phyloP scores from a whole-genome alignment of 2,888 invertebrate genomes.

The Pristionchus exspectatus region DNA sequence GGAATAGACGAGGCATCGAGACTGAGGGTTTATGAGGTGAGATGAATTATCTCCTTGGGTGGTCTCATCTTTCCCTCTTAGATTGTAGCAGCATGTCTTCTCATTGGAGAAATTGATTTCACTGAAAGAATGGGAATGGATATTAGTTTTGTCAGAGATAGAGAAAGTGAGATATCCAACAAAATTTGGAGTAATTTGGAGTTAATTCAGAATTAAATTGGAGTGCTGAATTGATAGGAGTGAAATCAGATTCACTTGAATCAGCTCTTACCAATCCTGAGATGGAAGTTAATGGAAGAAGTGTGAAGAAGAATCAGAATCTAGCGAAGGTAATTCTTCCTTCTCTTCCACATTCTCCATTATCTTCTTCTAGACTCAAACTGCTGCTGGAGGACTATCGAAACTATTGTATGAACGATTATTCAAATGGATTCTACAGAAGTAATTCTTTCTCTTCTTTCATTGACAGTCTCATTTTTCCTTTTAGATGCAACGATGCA shows the following conservation, averaged over 20 bases:
- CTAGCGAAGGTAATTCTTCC: slow-evolving; percentile 79
- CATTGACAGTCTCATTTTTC: neutral
- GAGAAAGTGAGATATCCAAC: slow-evolving; percentile 61
- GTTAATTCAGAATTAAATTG: slow-evolving; percentile 68
- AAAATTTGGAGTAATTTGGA: neutral
- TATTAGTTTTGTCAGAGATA: slow-evolving; percentile 72
- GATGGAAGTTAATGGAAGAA: slow-evolving; percentile 81
- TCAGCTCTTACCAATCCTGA: slow-evolving; percentile 81
- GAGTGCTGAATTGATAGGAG: slow-evolving; percentile 69
- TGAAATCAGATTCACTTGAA: slow-evolving; percentile 72
- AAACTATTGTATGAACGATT: slow-evolving; percentile 75
- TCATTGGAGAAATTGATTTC: slow-evolving; percentile 76
- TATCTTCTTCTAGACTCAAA: slow-evolving; percentile 61
- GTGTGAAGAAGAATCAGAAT: slow-evolving; percentile 81
- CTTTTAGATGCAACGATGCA: slow-evolving; percentile 48
- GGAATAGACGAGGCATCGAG: slow-evolving; percentile 22
- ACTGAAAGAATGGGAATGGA: slow-evolving; percentile 75
- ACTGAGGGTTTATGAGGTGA: slow-evolving; percentile 38
- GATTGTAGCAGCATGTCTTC: slow-evolving; percentile 70
- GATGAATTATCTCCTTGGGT: neutral
- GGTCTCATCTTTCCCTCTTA: neutral
- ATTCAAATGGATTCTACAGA: slow-evolving; percentile 73
- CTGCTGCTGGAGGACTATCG: slow-evolving; percentile 72
- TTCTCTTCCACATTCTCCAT: neutral
- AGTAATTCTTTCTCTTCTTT: slow-evolving; percentile 62